Evolutionary conservation across 2,797 vertebrate species (phyloP).

Genomic region (Silurus aristotelis): DNA sequence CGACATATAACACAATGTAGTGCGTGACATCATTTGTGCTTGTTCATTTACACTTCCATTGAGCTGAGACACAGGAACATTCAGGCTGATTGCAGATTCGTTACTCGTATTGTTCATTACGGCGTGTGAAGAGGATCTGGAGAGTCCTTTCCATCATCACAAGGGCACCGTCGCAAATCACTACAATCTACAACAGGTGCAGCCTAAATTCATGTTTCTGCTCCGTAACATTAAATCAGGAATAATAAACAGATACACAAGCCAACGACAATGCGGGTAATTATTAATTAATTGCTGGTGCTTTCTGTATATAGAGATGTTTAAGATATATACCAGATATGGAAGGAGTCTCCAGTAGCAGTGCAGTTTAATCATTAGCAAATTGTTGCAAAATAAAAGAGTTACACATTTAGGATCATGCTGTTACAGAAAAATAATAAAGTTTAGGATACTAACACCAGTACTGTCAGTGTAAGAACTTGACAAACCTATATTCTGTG

Average conservation of each 20-base stretch:
- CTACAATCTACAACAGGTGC: constrained; percentile 19
- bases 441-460: neutral
- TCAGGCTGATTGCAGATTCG: constrained; percentile 9
- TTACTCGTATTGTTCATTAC: constrained; percentile 6
- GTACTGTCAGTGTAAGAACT: neutral
- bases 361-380: neutral
- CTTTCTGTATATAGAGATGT: neutral
- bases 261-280: neutral
- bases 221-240: neutral
- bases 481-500: no score
- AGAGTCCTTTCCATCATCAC: constrained; percentile 12
- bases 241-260: neutral
- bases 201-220: constrained; percentile 11
- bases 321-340: neutral
- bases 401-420: neutral
- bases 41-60: neutral
- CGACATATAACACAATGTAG: neutral
- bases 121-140: neutral
- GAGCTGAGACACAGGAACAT: neutral
- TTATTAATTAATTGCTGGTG: neutral
- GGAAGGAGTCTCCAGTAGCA: neutral
- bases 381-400: no score
- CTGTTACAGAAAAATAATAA: neutral
- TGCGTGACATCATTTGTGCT: no score
- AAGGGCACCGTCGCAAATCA: neutral